A percentile compares a stretch with the other conserved stretches of the same genome.
These are phyloP conservation scores for Brachyptera putata DNA, from an alignment of 2,888 invertebrate species.

Conservation along the genomic window DNA sequence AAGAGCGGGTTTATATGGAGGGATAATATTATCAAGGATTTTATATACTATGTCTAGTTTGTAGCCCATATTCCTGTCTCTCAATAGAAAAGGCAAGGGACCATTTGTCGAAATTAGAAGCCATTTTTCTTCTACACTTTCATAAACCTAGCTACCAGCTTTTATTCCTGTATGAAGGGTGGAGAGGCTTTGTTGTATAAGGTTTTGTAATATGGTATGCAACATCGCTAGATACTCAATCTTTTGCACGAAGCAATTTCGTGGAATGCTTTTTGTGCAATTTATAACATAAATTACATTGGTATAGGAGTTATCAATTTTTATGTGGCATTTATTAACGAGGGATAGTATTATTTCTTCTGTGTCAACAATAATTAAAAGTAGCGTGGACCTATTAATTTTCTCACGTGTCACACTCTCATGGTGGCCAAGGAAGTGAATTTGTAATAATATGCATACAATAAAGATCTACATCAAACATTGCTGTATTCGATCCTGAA, in stretches of 20 bases:
- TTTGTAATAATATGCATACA: no score
- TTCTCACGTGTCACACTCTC: no score
- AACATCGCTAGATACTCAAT: slow-evolving; percentile 13
- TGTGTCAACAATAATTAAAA: neutral
- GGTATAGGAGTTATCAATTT: slow-evolving; percentile 8
- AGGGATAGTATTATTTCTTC: slow-evolving; percentile 1
- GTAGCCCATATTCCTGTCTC: neutral
- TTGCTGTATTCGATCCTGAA: no score
- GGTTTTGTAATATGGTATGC: slow-evolving; percentile 14
- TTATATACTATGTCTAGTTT: slow-evolving; percentile 2
- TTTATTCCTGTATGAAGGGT: slow-evolving; percentile 13
- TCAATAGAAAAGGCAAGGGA: slow-evolving; percentile 13
- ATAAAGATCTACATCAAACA: no score
- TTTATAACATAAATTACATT: neutral
- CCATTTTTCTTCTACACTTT: slow-evolving; percentile 33
- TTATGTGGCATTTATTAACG: neutral
- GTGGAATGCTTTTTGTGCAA: neutral
- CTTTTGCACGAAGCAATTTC: slow-evolving; percentile 18
- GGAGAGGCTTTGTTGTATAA: slow-evolving; percentile 5
- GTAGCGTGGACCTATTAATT: no score
- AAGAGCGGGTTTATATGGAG: slow-evolving; percentile 15
- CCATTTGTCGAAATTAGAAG: slow-evolving; percentile 27
- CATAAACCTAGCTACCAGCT: slow-evolving; percentile 28
- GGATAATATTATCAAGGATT: slow-evolving; percentile 17
- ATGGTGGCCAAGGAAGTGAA: no score